phyloP scores from a whole-genome alignment of 2,888 invertebrate species.

The Drosophila testacea region DNA sequence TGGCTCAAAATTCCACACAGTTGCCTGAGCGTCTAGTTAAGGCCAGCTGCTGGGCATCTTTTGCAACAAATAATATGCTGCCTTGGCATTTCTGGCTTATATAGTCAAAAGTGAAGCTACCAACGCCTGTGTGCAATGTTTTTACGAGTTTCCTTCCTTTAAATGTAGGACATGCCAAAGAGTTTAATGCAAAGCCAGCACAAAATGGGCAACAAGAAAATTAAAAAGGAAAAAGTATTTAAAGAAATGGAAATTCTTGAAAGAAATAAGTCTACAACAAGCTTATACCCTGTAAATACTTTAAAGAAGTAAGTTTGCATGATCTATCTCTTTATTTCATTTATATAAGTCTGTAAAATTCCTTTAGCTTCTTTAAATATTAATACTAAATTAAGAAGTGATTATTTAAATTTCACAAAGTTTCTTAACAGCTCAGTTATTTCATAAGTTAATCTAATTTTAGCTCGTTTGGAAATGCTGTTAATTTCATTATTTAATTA shows the following conservation, averaged over 20 bases:
- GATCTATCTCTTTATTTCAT: too few species aligned
- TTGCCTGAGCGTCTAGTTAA: conserved; percentile 4
- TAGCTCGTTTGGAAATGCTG: too few species aligned
- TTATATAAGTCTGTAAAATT: not conserved
- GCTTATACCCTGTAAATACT: not conserved
- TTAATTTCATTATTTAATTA: conserved; percentile 53
- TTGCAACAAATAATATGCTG: conserved; percentile 12
- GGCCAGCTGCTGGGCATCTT: conserved; percentile 1
- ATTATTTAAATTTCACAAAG: not conserved
- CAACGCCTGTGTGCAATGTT: not conserved
- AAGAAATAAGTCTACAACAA: too few species aligned
- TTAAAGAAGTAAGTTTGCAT: not conserved
- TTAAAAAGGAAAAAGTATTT: not conserved
- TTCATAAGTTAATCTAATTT: conserved; percentile 26
- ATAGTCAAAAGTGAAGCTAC: conserved; percentile 3
- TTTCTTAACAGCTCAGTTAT: not conserved
- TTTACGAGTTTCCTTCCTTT: conserved; percentile 1
- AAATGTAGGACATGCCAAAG: not conserved
- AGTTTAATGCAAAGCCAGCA: not conserved
- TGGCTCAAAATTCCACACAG: conserved; percentile 6
- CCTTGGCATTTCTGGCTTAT: conserved; percentile 10
- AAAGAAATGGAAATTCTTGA: not conserved
- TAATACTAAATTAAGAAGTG: too few species aligned
- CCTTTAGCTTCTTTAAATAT: not conserved
- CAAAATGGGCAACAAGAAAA: not conserved